Evolutionary conservation across 2,888 invertebrate species (phyloP), one percentile per base, ranked within the genome.

Genomic region (Drosophila percnosoma): DNA sequence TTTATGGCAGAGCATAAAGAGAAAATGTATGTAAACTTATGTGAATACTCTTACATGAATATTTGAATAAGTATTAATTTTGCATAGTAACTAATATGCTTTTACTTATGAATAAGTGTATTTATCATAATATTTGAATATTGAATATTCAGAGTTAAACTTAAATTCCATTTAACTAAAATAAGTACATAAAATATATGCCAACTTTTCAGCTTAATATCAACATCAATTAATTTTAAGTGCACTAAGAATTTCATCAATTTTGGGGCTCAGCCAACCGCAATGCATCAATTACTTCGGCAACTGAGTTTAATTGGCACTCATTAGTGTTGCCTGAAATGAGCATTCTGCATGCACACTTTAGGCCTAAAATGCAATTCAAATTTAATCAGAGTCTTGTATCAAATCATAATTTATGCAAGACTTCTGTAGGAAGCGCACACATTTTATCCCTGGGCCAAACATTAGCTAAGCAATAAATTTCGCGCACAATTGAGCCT

Each of bases 391-490:
- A 69, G 60, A 73, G 53, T 51, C 59, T 68, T 69, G 65, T 71
- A 80, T 78, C 80, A 70, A 73, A 58, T 45, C 60, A 80, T 78
- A 75, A 83, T 85, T 78, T 83, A 85, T 85, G 78, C 80, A 83
- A 72, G 70, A 76, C 68, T 82, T 77, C 54, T 54, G 58, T 63
- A 45, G 38, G 40, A 62, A 51, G 27, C 64, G 59, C 33, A 51
- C 63, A 72, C 69, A 71, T 74, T 85, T 83, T 82, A 82, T 80
- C 82, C 87, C 78, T 67, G 63, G 78, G 88, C 82, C 73, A 83
- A 78, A 79, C 88, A 88, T 83, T 87, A 85, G 87, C 83, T 63
- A 60, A 79, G 83, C 79, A 83, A 87, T 87, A 87, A 87, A 87
- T 87, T 87, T 69, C 72, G 81, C 83, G 83, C 88, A 81, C 86